A percentile compares a stretch with the other conserved stretches of the same genome.
Evolutionary conservation across 2,113 vertebrate species (phyloP).

Genomic region (Tor tambroides): DNA sequence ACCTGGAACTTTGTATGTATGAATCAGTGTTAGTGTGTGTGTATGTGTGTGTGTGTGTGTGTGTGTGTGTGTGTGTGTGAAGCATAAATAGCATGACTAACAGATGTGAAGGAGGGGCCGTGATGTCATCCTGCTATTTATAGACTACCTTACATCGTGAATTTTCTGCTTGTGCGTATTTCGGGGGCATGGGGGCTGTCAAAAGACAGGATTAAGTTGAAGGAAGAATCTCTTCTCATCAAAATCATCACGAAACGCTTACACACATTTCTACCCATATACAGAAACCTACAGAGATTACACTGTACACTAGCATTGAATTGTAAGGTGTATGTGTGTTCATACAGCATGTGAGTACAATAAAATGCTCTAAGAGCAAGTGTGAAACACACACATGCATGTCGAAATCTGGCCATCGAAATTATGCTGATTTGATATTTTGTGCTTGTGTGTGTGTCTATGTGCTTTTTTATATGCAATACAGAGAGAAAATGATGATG

Average conservation of each 20-base stretch:
- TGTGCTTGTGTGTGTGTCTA: background rate
- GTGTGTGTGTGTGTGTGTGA: slow-evolving; percentile 13
- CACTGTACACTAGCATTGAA: background rate
- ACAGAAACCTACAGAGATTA: background rate
- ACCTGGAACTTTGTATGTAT: background rate
- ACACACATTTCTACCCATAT: background rate
- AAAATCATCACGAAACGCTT: background rate
- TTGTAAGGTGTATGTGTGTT: background rate
- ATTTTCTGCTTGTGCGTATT: background rate
- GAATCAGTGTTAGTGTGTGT: too few species aligned
- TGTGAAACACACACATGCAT: background rate
- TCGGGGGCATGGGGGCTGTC: background rate
- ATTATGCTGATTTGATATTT: slow-evolving; percentile 11
- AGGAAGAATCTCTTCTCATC: background rate
- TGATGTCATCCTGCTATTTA: slow-evolving; percentile 48
- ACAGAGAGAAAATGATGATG: slow-evolving; percentile 30
- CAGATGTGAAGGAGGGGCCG: slow-evolving; percentile 43
- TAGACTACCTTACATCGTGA: slow-evolving; percentile 42
- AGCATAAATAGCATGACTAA: slow-evolving; percentile 46
- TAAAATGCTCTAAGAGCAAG: background rate
- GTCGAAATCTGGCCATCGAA: background rate
- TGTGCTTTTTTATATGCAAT: background rate
- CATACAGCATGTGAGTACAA: background rate
- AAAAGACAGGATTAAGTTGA: background rate
- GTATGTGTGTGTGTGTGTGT: slow-evolving; percentile 14